Evolutionary conservation across 2,113 vertebrate species (phyloP), one percentile per base, ranked within the genome.

Genomic region (Menura novaehollandiae): DNA sequence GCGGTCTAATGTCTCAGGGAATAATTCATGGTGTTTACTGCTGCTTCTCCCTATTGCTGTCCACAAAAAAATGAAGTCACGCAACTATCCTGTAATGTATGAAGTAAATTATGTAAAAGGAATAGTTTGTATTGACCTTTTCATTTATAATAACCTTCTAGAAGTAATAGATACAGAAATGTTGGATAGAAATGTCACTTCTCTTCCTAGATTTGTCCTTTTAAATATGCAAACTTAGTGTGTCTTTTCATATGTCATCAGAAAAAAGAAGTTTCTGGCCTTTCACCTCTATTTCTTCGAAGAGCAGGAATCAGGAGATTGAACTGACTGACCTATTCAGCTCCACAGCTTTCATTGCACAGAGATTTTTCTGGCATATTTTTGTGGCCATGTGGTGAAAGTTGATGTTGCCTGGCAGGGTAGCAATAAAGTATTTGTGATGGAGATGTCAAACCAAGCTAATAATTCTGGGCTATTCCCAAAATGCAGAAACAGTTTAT

Each of bases 401-500:
- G 69, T 64, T 91, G 46, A 26, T 60, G 41, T 46, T 62, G 83
- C 85, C 51, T 79, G 68, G 64, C 43, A 81, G 60, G 37, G 52
- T 28, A 73, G n/a, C 59, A 88, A 85, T 94, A 63, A 87, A 73
- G 44, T 79, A 46, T 63, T 91, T 93, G 67, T 84, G 82, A 80
- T 72, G 51, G 72, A 88, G 78, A 89, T 81, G 73, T 93, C 94
- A 96, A 77, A 74, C 69, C 72, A 80, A 69, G 52, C 64, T 77
- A 16, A 56, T 91, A 91, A 53, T 93, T 69, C 72, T 93, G 66
- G 43, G 33, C 79, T 74, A 47, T 81, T 90, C 86, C 81, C 59
- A 84, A 91, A 94, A 94, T 73, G 60, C 85, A 92, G 89, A 83
- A 94, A 81, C 64, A 82, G 71, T 96, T 96, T 94, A 60, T 95